Evolutionary conservation across 64 coral and sea anemone species (phyloP), one percentile per base, ranked within the genome.

Genomic region (Actinia equina): DNA sequence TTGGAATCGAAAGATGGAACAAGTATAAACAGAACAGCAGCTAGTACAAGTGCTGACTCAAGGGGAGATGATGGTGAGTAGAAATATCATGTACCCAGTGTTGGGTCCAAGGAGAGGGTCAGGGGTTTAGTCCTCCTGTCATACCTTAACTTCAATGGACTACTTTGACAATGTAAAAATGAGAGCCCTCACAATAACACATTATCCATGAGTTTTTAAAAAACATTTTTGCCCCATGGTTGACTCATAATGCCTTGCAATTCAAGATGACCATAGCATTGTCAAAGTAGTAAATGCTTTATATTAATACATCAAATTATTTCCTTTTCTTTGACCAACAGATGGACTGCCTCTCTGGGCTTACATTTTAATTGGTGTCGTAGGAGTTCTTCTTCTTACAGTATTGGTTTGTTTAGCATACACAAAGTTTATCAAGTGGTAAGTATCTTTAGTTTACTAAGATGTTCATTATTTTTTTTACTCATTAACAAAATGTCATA

Each of bases 311-410:
- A 23, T 23, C 7, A 23, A 14, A 6, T 19, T 71, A 37, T 26
- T 30, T 74, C 12, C 7, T 74, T 13, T 74, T 27, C 25, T 9
- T 37, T 30, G 10, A 26, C n/a, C 25, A 30, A 15, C 6, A 93
- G 91, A 60, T 90, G 91, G 62, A 71, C 43, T 93, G 71, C 91
- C 91, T 54, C 84, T 88, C 17, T 96, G 94, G 94, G 88, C 53
- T 17, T 96, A 96, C 88, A 87, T 96, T 30, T 18, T 96, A 14
- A 96, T 96, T 85, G 91, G 53, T 8, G 23, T 86, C 56, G 91
- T 79, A 51, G 88, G 87, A 37, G 49, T 93, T 13, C 20, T 91
- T 18, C 3, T 93, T 9, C 23, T 92, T 26, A 52, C 23, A 63
- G 4, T 85, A n/a, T 45, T 92, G 0, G 57, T 55, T 43, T 62